Percentiles rank a stretch among this genome's conserved stretches.
phyloP scores from a whole-genome alignment of 2,888 invertebrate genomes.

The Chaetoderma sp. region DNA sequence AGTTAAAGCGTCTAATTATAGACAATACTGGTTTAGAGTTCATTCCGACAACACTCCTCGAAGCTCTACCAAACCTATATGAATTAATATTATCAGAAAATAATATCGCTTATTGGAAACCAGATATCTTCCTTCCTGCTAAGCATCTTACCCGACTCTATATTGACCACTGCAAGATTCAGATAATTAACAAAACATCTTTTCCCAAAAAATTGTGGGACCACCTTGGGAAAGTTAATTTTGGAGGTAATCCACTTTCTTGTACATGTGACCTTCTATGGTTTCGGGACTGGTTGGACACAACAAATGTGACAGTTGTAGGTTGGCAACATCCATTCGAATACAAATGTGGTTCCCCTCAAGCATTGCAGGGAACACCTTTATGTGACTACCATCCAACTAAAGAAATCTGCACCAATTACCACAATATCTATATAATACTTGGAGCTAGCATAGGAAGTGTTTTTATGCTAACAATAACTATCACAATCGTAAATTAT shows the following conservation, averaged over 20 bases:
- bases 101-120: constrained; percentile 1
- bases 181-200: constrained; percentile 15
- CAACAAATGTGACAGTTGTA: neutral
- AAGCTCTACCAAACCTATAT: constrained; percentile 3
- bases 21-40: constrained; percentile 2
- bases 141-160: constrained; percentile 10
- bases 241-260: constrained; percentile 75
- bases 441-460: neutral
- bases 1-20: constrained; percentile 10
- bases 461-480: constrained; percentile 23
- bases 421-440: constrained; percentile 4
- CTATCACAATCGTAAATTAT: constrained; percentile 60
- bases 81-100: neutral
- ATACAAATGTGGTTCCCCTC: constrained; percentile 8
- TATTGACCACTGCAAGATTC: constrained; percentile 27
- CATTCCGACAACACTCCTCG: neutral
- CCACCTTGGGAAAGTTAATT: constrained; percentile 67
- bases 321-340: neutral
- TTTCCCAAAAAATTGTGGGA: constrained; percentile 14
- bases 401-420: constrained; percentile 1
- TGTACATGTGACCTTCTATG: constrained; percentile 73
- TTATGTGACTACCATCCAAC: constrained; percentile 4
- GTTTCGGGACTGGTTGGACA: constrained; percentile 34
- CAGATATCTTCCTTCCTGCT: constrained; percentile 3
- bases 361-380: neutral